Conservation (phyloP, 2,113 vertebrate genomes). For the Anolis carolinensis region DNA sequence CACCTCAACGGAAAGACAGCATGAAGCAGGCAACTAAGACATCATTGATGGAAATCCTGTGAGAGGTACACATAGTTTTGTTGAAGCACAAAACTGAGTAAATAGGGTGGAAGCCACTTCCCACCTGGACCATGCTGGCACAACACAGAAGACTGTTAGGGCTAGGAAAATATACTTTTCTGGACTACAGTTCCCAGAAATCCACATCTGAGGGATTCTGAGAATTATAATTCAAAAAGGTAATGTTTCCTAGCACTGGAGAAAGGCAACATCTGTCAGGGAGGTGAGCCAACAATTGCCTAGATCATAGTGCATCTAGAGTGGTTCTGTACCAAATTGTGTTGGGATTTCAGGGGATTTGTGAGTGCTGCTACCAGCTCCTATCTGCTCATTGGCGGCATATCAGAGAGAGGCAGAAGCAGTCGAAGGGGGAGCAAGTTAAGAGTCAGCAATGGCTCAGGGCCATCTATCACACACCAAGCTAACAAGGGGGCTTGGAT, state of each 20-base stretch:
- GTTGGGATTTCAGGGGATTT: conserved; percentile 21
- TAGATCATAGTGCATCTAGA: conserved; percentile 9
- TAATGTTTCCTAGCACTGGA: no score
- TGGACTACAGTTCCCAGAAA: no score
- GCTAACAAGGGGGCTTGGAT: not conserved
- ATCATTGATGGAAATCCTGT: no score
- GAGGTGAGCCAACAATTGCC: conserved; percentile 11
- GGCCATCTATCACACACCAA: not conserved
- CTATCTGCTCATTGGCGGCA: not conserved
- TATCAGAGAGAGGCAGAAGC: not conserved
- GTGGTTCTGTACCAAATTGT: conserved; percentile 22
- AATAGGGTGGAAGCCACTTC: no score
- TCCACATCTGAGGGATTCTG: no score
- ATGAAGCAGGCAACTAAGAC: no score
- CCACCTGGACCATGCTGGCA: no score
- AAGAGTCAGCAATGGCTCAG: not conserved
- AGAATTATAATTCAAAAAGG: no score
- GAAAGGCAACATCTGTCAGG: not conserved
- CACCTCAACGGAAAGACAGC: no score
- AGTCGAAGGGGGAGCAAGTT: not conserved
- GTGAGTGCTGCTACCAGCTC: not conserved
- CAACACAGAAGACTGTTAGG: not conserved
- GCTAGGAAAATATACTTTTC: no score
- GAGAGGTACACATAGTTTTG: no score
- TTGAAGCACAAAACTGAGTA: no score